Conservation (phyloP, 2,797 vertebrate genomes). For the Phalloptychus januarius region DNA sequence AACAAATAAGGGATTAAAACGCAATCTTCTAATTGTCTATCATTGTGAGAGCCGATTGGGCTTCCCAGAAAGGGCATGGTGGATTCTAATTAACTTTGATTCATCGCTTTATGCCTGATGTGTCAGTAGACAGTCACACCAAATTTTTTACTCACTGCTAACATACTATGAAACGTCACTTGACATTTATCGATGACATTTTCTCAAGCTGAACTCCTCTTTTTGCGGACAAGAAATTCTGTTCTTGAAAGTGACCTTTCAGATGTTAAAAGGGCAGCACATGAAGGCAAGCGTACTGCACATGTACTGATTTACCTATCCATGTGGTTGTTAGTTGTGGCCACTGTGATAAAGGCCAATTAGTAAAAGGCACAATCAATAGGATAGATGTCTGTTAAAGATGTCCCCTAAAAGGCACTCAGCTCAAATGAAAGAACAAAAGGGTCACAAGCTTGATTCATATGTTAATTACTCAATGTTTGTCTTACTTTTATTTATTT, state of each 20-base stretch:
- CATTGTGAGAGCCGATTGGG: conserved; percentile 42
- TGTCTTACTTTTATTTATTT: neutral
- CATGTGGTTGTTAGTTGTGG: conserved; percentile 32
- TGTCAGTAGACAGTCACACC: conserved; percentile 30
- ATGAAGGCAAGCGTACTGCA: conserved; percentile 11
- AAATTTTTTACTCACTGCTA: conserved; percentile 38
- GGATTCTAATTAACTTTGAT: conserved; percentile 53
- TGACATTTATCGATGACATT: conserved; percentile 75
- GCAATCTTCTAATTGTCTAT: conserved; percentile 65
- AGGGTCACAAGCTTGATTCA: conserved; percentile 1
- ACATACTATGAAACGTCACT: conserved; percentile 37
- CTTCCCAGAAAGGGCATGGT: conserved; percentile 37
- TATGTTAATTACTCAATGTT: neutral
- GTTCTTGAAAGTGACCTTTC: conserved; percentile 60
- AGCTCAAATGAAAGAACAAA: conserved; percentile 51
- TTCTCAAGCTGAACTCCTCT: conserved; percentile 43
- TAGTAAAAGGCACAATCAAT: conserved; percentile 68
- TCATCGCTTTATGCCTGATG: conserved; percentile 40
- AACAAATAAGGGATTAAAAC: conserved; percentile 61
- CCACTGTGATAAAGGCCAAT: conserved; percentile 50
- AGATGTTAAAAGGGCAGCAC: conserved; percentile 41
- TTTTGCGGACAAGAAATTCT: conserved; percentile 45
- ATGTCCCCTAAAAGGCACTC: conserved; percentile 68
- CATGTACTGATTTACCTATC: conserved; percentile 15
- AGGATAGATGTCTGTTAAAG: conserved; percentile 56